These are phyloP conservation scores for Bubo scandiacus DNA, from an alignment of 2,113 vertebrate species.

Conservation along the genomic window DNA sequence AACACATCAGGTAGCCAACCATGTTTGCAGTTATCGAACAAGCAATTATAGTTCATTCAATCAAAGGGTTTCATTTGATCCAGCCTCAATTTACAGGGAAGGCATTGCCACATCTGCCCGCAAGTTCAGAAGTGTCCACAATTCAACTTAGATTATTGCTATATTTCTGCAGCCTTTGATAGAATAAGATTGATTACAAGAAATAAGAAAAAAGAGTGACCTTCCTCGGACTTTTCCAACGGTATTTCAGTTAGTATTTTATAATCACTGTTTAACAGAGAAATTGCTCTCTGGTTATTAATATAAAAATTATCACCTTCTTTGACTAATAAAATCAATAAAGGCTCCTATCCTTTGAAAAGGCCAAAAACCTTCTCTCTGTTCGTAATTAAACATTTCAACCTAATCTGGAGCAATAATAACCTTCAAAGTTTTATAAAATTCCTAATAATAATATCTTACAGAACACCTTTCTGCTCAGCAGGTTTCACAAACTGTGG, in stretches of 20 bases:
- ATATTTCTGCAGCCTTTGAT: conserved; percentile 57
- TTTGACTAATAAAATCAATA: conserved; percentile 77
- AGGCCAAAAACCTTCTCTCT: conserved; percentile 55
- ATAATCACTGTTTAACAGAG: conserved; percentile 71
- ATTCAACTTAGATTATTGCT: conserved; percentile 35
- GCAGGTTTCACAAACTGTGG: background rate
- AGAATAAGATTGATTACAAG: conserved; percentile 61
- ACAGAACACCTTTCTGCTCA: conserved; percentile 8
- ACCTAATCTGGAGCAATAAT: conserved; percentile 54
- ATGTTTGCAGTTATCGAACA: conserved; percentile 15
- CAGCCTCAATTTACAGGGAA: conserved; percentile 44
- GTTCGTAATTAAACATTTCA: conserved; percentile 75
- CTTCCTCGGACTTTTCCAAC: conserved; percentile 22
- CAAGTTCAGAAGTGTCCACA: conserved; percentile 46
- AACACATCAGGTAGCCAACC: background rate
- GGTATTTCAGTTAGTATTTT: conserved; percentile 72
- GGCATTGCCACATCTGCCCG: conserved; percentile 29
- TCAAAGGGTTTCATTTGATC: conserved; percentile 49
- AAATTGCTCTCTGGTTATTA: conserved; percentile 60
- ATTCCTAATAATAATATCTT: conserved; percentile 55
- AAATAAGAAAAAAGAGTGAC: conserved; percentile 48
- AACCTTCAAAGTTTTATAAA: conserved; percentile 67
- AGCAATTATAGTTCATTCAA: conserved; percentile 19
- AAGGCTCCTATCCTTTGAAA: conserved; percentile 56
- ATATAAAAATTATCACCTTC: conserved; percentile 71